Percentiles rank a stretch among this genome's conserved stretches.
Conservation (phyloP, 1,140 invertebrate species). For the Bombus confusus region DNA sequence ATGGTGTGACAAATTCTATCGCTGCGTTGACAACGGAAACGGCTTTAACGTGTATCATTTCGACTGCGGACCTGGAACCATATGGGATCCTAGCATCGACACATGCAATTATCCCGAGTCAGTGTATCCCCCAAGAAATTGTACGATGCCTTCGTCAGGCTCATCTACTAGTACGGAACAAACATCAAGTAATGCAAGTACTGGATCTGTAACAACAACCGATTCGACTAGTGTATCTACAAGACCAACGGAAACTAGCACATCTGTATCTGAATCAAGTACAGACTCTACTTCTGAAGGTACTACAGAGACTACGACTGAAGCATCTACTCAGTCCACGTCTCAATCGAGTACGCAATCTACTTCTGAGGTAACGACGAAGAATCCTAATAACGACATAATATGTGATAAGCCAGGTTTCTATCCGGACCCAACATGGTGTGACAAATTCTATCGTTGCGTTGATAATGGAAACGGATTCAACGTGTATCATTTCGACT, state of each 20-base stretch:
- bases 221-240: conserved; percentile 40
- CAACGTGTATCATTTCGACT: conserved; percentile 83
- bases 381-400: conserved; percentile 70
- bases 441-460: conserved; percentile 88
- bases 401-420: conserved; percentile 85
- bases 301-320: conserved; percentile 7
- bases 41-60: conserved; percentile 84
- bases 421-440: conserved; percentile 85
- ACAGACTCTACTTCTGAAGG: conserved; percentile 57
- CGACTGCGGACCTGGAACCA: conserved; percentile 83
- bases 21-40: conserved; percentile 87
- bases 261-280: too few species aligned
- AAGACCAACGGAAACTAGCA: conserved; percentile 19
- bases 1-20: conserved; percentile 88
- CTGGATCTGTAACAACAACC: conserved; percentile 61
- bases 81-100: conserved; percentile 83
- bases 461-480: conserved; percentile 86
- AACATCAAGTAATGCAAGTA: not conserved
- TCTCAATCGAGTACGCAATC: conserved; percentile 35
- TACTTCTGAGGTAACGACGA: conserved; percentile 16
- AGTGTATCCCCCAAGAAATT: conserved; percentile 82
- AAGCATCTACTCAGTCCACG: conserved; percentile 5
- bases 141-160: conserved; percentile 71
- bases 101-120: conserved; percentile 83
- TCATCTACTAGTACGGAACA: conserved; percentile 36